These are phyloP conservation scores for Lamprologus lemairii DNA, from an alignment of 2,113 vertebrate species.

Conservation along the genomic window DNA sequence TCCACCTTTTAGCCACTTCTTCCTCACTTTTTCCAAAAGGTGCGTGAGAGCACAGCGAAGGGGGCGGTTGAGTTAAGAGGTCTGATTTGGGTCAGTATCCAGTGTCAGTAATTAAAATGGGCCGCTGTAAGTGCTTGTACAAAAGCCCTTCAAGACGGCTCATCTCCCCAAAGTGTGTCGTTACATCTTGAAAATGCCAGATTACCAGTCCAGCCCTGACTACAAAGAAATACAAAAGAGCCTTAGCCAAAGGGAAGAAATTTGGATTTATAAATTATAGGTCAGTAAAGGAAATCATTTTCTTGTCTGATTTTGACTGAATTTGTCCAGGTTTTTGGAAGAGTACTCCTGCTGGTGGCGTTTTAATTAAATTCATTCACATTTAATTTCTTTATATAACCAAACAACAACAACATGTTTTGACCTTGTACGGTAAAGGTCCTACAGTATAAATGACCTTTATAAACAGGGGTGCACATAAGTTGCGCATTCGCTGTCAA, in stretches of 20 bases:
- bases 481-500: neutral
- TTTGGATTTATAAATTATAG: neutral
- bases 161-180: neutral
- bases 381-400: neutral
- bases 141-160: neutral
- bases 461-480: neutral
- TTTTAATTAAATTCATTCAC: neutral
- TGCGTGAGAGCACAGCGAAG: neutral
- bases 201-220: neutral
- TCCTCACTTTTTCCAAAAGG: neutral
- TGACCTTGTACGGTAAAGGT: neutral
- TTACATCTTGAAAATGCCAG: neutral
- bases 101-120: neutral
- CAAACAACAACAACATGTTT: neutral
- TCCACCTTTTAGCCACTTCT: neutral
- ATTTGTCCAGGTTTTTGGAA: neutral
- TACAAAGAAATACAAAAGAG: neutral
- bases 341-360: neutral
- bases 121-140: neutral
- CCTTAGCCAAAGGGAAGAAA: neutral
- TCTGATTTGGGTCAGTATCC: neutral
- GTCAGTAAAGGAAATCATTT: neutral
- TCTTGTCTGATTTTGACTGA: neutral
- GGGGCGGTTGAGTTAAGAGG: neutral
- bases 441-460: neutral